Evolutionary conservation across 2,797 vertebrate species (phyloP).

Genomic region (Enteromius unitaeniatus): DNA sequence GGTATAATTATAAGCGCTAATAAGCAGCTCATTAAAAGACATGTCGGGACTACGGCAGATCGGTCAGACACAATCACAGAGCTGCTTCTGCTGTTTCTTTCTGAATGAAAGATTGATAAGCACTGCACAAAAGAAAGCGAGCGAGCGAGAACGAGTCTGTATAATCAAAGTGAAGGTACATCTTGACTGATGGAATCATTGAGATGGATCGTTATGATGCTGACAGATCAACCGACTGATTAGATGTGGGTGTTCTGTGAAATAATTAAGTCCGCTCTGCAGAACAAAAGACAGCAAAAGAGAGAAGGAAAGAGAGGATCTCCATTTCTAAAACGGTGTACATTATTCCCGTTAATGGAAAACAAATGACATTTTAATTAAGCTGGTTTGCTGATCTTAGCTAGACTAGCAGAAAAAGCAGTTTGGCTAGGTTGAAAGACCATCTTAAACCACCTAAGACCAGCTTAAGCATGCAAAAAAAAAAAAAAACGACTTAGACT

Average conservation of each 20-base stretch:
- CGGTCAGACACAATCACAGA: slow-evolving; percentile 9
- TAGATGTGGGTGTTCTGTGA: neutral
- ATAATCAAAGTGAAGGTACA: slow-evolving; percentile 13
- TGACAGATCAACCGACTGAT: neutral
- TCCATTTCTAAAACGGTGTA: neutral
- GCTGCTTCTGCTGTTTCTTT: slow-evolving; percentile 35
- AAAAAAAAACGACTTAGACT: neutral
- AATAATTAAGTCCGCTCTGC: neutral
- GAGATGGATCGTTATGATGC: neutral
- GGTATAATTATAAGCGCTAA: slow-evolving; percentile 66
- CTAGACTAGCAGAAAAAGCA: neutral
- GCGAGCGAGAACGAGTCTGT: neutral
- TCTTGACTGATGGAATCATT: neutral
- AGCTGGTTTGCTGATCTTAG: neutral
- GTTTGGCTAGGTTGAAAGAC: neutral
- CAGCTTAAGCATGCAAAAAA: neutral
- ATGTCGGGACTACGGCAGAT: slow-evolving; percentile 22
- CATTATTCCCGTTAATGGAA: neutral
- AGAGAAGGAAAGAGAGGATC: neutral
- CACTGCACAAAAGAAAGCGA: neutral
- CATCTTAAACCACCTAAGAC: neutral
- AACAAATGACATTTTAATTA: neutral
- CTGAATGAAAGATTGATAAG: slow-evolving; percentile 28
- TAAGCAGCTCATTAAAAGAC: slow-evolving; percentile 53
- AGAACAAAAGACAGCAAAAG: neutral